Base-by-base conservation (phyloP, 2,888 invertebrate species). In the Pandemis cinnamomeana region DNA sequence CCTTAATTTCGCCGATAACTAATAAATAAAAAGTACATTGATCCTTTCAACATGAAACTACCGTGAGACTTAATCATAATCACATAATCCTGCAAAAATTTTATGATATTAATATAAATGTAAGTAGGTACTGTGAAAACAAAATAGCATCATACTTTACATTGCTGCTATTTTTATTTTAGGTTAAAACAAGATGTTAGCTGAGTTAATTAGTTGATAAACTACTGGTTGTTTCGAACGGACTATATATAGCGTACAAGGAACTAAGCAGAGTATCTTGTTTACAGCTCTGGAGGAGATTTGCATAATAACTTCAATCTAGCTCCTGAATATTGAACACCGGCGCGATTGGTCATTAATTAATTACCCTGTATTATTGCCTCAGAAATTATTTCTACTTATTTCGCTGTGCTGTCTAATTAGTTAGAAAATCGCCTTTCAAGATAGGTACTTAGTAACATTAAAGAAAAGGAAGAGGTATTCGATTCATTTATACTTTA, bases 231-330 rank as follows among this genome's bases (percentile, higher is more conserved):
- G 42, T 42, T 42, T 8, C 13, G 36, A 27, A 61, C 13, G 41
- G 13, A 41, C 13, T 61, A 1, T 42, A n/a, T 5, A 58, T 58
- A 27, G 27, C 10, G 11, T 58, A 11, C 11, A 27, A 11, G 27
- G 11, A 27, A 58, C 58, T 61, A 61, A 61, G 42, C 61, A 61
- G 61, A 7, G 61, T 41, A 63, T 63, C 63, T 61, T 63, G 63
- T 42, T 63, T 42, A 61, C 61, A 42, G 61, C 42, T 42, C 41
- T n/a, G n/a, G 13, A 8, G 41, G n/a, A 42, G 61, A 61, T 61
- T 61, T 42, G 63, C 63, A 63, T 44, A 63, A 63, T 63, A n/a
- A 61, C 61, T 63, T 53, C 53, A 67, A 51, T 67, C 67, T 64
- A 48, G 27, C 48, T 27, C 48, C 53, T 67, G 67, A 51, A 53